A percentile compares a stretch with the other conserved stretches of the same genome.
Evolutionary conservation across 2,797 vertebrate species (phyloP).

Genomic region (Discoglossus pictus): DNA sequence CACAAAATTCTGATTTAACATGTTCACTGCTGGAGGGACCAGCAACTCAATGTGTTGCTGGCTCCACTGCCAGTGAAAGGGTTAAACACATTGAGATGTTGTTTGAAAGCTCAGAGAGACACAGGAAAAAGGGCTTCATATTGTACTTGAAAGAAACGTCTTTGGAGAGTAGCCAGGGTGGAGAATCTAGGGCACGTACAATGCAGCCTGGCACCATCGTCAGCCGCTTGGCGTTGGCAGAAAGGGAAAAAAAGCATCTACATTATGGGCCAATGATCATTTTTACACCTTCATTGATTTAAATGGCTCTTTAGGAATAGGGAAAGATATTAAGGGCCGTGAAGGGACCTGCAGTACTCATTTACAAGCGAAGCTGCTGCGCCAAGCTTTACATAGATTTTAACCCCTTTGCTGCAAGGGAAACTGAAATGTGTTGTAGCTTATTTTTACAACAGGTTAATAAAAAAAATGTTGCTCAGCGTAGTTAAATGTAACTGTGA

Average conservation of each 20-base stretch:
- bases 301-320: slow-evolving; percentile 43
- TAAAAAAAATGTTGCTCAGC: too few species aligned
- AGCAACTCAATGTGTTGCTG: too few species aligned
- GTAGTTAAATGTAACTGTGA: too few species aligned
- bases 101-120: slow-evolving; percentile 22
- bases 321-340: slow-evolving; percentile 43
- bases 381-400: background rate
- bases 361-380: slow-evolving; percentile 9
- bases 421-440: background rate
- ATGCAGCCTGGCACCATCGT: slow-evolving; percentile 25
- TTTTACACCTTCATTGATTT: slow-evolving; percentile 49
- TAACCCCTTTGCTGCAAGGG: slow-evolving; percentile 18
- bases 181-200: slow-evolving; percentile 35
- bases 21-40: too few species aligned
- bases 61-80: too few species aligned
- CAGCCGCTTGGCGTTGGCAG: slow-evolving; percentile 20
- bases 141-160: slow-evolving; percentile 19
- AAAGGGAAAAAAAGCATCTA: slow-evolving; percentile 30
- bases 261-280: slow-evolving; percentile 45
- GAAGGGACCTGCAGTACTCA: slow-evolving; percentile 24
- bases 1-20: background rate
- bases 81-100: background rate
- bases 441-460: too few species aligned
- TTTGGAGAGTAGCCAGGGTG: slow-evolving; percentile 40
- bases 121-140: slow-evolving; percentile 3